These are phyloP conservation scores for Mustelus asterias DNA, from an alignment of 2,113 vertebrate species.

Conservation along the genomic window DNA sequence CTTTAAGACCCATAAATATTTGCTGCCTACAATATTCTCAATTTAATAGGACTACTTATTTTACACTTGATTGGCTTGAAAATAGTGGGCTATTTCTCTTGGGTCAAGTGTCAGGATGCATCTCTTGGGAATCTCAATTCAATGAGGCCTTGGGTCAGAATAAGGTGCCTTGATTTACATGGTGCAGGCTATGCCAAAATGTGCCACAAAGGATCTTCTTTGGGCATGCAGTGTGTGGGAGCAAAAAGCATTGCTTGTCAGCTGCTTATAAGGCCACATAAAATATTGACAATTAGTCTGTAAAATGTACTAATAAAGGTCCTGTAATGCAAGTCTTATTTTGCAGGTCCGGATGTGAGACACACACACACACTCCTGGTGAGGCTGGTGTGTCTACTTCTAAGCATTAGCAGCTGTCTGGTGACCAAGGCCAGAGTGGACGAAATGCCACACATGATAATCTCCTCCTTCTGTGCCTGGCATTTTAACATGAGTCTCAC, in stretches of 20 bases:
- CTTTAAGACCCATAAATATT: neutral
- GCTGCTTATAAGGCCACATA: neutral
- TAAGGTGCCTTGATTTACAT: neutral
- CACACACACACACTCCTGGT: neutral
- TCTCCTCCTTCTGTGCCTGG: neutral
- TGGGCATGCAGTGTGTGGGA: neutral
- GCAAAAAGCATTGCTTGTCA: neutral
- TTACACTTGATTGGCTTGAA: neutral
- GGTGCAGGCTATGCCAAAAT: neutral
- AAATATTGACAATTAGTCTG: neutral
- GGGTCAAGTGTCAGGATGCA: neutral
- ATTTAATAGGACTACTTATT: neutral
- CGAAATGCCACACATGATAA: neutral
- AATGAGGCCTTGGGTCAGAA: neutral
- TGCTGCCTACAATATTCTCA: neutral
- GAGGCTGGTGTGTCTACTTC: neutral
- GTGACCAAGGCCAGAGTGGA: neutral
- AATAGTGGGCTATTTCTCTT: neutral
- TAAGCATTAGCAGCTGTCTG: neutral
- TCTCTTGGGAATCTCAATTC: too few species aligned
- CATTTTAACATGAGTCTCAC: neutral
- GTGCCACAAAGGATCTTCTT: neutral
- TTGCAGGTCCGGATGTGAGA: neutral
- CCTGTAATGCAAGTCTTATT: neutral
- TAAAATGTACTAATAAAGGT: neutral